These are phyloP conservation scores for Heterodera schachtii DNA, from an alignment of 1,140 invertebrate genomes.

Conservation along the genomic window DNA sequence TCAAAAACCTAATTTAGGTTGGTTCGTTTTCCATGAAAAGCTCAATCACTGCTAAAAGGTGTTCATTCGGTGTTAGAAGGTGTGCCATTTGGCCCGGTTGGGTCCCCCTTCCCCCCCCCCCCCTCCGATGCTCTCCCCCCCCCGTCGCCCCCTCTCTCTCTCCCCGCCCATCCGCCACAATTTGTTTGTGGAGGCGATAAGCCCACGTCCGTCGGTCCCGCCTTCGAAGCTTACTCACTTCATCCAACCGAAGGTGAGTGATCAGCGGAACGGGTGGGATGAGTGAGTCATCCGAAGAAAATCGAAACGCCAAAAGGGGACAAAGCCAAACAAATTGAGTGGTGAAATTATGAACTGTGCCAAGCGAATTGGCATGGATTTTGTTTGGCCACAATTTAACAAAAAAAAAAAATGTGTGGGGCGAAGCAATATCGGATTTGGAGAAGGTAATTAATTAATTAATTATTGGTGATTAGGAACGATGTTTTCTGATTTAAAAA, in stretches of 20 bases:
- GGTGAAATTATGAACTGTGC: too few species aligned
- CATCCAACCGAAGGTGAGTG: neutral
- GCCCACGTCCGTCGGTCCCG: neutral
- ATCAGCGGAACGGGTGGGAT: neutral
- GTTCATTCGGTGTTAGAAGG: neutral
- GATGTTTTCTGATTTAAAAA: too few species aligned
- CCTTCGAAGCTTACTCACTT: neutral
- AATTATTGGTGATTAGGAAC: too few species aligned
- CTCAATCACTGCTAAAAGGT: too few species aligned
- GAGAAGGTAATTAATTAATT: too few species aligned
- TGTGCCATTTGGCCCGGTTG: too few species aligned
- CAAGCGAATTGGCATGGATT: too few species aligned
- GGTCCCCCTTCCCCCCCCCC: neutral
- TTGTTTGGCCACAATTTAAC: too few species aligned
- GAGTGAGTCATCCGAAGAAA: neutral
- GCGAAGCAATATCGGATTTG: too few species aligned
- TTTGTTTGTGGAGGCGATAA: slow-evolving; percentile 2
- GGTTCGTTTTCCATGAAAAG: neutral
- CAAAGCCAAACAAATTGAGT: too few species aligned
- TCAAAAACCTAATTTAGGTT: neutral
- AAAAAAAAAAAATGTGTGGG: too few species aligned
- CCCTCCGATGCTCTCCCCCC: neutral
- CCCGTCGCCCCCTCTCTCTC: neutral
- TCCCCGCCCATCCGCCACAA: neutral
- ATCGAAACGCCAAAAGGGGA: too few species aligned